A percentile compares a stretch with the other conserved stretches of the same genome.
Conservation (phyloP, 2,113 vertebrate species). For the Puma concolor region DNA sequence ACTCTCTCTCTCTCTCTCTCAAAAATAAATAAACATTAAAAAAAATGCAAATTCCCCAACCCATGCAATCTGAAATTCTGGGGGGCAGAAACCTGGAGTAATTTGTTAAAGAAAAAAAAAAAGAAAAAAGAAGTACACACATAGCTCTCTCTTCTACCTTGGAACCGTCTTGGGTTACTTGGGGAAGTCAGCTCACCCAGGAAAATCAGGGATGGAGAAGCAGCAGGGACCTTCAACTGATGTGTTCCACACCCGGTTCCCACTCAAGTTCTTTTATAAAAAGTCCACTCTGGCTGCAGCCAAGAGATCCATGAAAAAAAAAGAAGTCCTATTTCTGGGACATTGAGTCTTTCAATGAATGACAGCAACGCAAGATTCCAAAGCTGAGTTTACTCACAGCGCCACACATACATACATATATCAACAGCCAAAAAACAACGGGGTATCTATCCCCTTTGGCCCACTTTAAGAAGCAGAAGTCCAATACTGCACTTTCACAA, state of each 20-base stretch:
- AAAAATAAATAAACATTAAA: too few relatives aligned
- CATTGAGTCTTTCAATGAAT: background rate
- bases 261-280: background rate
- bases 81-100: too few relatives aligned
- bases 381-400: background rate
- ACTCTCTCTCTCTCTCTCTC: too few relatives aligned
- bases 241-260: background rate
- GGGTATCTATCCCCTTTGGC: constrained; percentile 18
- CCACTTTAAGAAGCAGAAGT: constrained; percentile 54
- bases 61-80: too few relatives aligned
- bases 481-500: constrained; percentile 21
- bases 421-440: background rate
- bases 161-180: background rate
- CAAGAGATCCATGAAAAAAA: background rate
- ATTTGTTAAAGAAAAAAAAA: too few relatives aligned
- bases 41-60: too few relatives aligned
- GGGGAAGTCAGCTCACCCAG: background rate
- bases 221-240: background rate
- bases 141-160: background rate
- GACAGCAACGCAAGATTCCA: background rate
- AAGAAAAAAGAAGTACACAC: background rate
- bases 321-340: background rate
- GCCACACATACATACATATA: background rate
- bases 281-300: constrained; percentile 26
- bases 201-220: background rate